These are phyloP conservation scores for Anniella stebbinsi DNA, from an alignment of 2,797 vertebrate species.

Conservation along the genomic window DNA sequence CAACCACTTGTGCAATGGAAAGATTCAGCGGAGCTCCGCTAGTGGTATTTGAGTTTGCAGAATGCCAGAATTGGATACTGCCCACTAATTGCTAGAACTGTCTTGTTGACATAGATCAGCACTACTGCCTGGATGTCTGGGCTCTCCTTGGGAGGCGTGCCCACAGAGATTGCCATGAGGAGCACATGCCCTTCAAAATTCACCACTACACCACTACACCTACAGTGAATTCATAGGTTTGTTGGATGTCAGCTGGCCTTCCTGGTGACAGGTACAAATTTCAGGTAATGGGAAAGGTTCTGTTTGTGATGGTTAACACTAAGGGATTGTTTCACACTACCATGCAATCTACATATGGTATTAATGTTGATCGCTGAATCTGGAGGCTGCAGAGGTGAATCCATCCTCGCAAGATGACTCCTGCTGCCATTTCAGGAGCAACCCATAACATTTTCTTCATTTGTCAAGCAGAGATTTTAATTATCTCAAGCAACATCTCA, in stretches of 20 bases:
- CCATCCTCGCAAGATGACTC: neutral
- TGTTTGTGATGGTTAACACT: neutral
- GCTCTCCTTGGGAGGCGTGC: too few species aligned
- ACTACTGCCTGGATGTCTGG: too few species aligned
- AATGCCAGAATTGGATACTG: too few species aligned
- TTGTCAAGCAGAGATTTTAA: constrained; percentile 25
- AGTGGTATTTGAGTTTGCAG: too few species aligned
- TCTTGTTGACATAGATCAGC: too few species aligned
- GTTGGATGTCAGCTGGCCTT: neutral
- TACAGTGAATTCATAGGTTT: neutral
- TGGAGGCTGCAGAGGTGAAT: neutral
- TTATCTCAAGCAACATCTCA: constrained; percentile 16
- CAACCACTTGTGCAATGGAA: too few species aligned
- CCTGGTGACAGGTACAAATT: neutral
- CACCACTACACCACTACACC: too few species aligned
- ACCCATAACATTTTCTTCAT: constrained; percentile 19
- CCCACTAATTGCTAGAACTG: too few species aligned
- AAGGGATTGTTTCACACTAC: neutral
- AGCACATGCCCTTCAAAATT: too few species aligned
- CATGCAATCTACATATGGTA: neutral
- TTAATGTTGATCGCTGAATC: neutral
- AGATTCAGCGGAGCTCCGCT: too few species aligned
- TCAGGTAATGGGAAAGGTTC: neutral
- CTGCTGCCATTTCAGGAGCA: constrained; percentile 20
- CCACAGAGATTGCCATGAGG: too few species aligned